A percentile compares a stretch with the other conserved stretches of the same genome.
phyloP scores from a whole-genome alignment of 2,888 invertebrate species.

The Microchrysa polita region DNA sequence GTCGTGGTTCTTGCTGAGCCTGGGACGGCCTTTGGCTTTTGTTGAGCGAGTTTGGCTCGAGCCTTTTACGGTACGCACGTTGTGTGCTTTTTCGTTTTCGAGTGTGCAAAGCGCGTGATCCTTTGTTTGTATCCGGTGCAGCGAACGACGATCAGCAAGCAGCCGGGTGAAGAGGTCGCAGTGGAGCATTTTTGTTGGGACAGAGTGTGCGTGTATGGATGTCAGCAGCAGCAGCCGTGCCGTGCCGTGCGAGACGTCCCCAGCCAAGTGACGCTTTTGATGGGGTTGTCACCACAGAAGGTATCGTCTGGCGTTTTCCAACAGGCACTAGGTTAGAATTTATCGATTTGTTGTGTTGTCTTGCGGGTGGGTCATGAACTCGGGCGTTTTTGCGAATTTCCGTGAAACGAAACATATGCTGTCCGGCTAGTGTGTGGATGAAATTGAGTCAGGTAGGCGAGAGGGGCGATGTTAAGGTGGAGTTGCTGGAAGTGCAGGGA shows the following conservation, averaged over 20 bases:
- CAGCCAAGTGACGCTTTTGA: conserved; percentile 13
- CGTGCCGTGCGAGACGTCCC: conserved; percentile 28
- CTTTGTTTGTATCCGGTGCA: conserved; percentile 3
- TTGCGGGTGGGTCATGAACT: neutral
- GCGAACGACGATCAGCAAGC: neutral
- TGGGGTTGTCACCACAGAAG: conserved; percentile 38
- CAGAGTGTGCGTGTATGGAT: too few relatives aligned
- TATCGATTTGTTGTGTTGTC: conserved; percentile 39
- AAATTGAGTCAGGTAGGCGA: neutral
- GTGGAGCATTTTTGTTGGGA: too few relatives aligned
- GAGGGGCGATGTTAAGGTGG: too few relatives aligned
- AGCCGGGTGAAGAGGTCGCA: too few relatives aligned
- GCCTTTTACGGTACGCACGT: neutral
- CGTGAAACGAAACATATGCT: too few relatives aligned
- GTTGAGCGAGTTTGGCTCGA: neutral
- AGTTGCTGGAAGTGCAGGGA: too few relatives aligned
- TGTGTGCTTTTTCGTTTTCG: neutral
- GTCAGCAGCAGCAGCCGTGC: too few relatives aligned
- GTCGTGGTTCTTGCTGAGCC: conserved; percentile 23
- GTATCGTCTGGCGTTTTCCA: conserved; percentile 21
- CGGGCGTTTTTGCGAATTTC: too few relatives aligned
- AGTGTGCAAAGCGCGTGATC: neutral
- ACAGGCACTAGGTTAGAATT: conserved; percentile 38
- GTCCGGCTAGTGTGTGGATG: neutral
- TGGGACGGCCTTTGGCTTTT: neutral